These are phyloP conservation scores for Solea solea DNA, from an alignment of 2,113 vertebrate species.

Conservation along the genomic window DNA sequence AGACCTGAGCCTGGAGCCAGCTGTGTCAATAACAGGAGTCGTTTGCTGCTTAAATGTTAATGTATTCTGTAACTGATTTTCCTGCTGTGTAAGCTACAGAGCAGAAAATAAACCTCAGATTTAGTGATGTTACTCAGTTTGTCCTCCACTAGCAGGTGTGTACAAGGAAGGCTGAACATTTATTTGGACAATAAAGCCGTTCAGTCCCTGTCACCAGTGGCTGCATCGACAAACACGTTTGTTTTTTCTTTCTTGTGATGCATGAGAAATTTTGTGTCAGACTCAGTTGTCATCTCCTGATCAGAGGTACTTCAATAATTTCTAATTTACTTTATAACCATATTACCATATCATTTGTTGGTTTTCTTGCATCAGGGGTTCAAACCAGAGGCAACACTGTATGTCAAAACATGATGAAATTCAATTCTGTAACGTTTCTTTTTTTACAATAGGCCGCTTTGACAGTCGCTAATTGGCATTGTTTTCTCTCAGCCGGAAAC, in stretches of 20 bases:
- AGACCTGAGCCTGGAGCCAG: neutral
- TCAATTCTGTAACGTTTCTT: too few relatives aligned
- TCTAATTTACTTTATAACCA: too few relatives aligned
- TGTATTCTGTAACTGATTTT: constrained; percentile 21
- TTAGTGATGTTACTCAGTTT: neutral
- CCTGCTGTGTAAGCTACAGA: neutral
- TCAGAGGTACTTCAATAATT: too few relatives aligned
- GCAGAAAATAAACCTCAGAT: constrained; percentile 11
- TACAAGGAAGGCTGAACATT: neutral
- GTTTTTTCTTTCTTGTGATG: neutral
- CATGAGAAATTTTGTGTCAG: neutral
- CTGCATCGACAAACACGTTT: neutral
- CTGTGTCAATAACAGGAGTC: constrained; percentile 6
- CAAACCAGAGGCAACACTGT: too few relatives aligned
- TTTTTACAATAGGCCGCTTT: neutral
- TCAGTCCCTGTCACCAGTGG: neutral
- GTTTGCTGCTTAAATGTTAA: constrained; percentile 14
- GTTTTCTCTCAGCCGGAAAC: constrained; percentile 9
- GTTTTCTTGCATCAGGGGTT: too few relatives aligned
- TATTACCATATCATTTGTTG: neutral
- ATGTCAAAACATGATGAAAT: too few relatives aligned
- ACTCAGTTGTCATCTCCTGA: too few relatives aligned
- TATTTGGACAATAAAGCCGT: neutral
- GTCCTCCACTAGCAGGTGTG: neutral
- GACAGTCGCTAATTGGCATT: neutral